Evolutionary conservation across 2,797 vertebrate species (phyloP), one percentile per base, ranked within the genome.

Genomic region (Myioborus miniatus): DNA sequence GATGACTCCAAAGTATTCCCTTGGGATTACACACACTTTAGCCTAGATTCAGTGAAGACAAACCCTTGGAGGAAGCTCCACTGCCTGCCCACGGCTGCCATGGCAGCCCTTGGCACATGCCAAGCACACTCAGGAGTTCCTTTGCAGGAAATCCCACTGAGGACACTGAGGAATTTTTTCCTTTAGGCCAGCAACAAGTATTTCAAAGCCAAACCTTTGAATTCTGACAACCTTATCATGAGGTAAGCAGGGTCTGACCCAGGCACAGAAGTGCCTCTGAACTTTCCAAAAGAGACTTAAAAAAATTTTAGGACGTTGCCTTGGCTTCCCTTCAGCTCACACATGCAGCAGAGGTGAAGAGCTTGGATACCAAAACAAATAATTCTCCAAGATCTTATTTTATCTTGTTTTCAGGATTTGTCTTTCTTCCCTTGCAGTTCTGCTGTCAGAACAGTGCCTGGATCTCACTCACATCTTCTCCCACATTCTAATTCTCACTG

Each of bases 101-200:
- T 11, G 3, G 67, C 47, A 5, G 70, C 59, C 41, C 24, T 41
- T 8, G 4, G 84, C 90, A 72, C 18, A 7, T 4, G 4, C 53
- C 59, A 79, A 41, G 58, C 22, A 30, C 1, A 0, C 32, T 32
- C 89, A 82, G 7, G 39, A 55, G 41, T 74, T 47, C 52, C 34
- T 30, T 62, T 0, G 0, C 29, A 63, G 91, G 36, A 93, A 82
- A 60, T 59, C 63, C 63, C 47, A 22, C 47, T 15, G 59, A 39
- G 62, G 34, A 52, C 50, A 47, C 8, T 1, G 12, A 65, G 7
- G 4, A n/a, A 47, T 52, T 65, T 47, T 49, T 69, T 65, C 29
- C 74, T 84, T 53, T 41, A 34, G 67, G 47, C 23, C 39, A 59
- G 20, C 2, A 0, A 37, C 0, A 6, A 39, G 11, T 19, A 29